These are phyloP conservation scores for Seira sanloemensis DNA, from an alignment of 2,888 invertebrate genomes.

Conservation along the genomic window DNA sequence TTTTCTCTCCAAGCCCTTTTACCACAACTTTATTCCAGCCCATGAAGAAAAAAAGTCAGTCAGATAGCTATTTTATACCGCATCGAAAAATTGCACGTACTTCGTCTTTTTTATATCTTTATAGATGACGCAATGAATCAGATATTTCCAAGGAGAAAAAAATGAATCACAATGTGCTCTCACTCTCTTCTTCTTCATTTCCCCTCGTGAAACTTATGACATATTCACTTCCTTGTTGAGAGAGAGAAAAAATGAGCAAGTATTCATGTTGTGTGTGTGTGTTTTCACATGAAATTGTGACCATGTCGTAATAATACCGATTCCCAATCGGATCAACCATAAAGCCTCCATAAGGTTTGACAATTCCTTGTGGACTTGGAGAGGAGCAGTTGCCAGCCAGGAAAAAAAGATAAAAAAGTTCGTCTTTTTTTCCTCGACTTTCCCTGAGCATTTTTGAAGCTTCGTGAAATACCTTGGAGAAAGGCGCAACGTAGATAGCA, in stretches of 20 bases:
- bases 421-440: neutral
- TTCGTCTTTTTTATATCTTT: conserved; percentile 32
- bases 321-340: conserved; percentile 58
- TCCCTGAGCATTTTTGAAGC: neutral
- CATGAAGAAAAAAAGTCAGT: neutral
- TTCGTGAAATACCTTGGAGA: too few species aligned
- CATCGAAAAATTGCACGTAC: neutral
- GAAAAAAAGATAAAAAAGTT: conserved; percentile 16
- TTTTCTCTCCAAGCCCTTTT: conserved; percentile 31
- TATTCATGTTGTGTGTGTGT: too few species aligned
- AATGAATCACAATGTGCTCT: conserved; percentile 31
- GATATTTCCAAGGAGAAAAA: conserved; percentile 32
- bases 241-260: neutral
- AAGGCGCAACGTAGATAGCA: too few species aligned
- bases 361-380: conserved; percentile 38
- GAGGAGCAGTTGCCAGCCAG: conserved; percentile 19
- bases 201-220: neutral
- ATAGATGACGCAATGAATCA: conserved; percentile 46
- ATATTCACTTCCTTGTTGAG: conserved; percentile 10
- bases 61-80: conserved; percentile 1
- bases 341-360: conserved; percentile 52
- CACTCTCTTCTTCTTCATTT: conserved; percentile 13
- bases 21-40: neutral
- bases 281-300: conserved; percentile 25
- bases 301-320: conserved; percentile 46